phyloP scores from a whole-genome alignment of 2,888 invertebrate species.

The Drosophila fulvimacula region DNA sequence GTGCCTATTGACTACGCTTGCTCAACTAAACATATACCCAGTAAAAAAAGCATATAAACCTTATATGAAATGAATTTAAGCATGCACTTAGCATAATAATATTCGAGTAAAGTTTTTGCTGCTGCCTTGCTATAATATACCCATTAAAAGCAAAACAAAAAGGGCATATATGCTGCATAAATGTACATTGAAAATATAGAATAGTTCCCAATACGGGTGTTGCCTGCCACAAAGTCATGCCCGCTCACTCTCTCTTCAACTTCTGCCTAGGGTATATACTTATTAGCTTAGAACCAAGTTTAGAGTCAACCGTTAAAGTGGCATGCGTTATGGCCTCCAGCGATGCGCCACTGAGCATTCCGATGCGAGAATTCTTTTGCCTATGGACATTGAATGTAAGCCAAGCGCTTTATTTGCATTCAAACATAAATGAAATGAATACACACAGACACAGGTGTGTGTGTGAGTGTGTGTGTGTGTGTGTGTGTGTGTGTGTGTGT shows the following conservation, averaged over 20 bases:
- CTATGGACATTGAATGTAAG: conserved; percentile 31
- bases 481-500: conserved; percentile 7
- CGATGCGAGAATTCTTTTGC: conserved; percentile 28
- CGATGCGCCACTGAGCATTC: conserved; percentile 45
- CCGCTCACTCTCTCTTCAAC: background rate
- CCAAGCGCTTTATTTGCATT: conserved; percentile 41
- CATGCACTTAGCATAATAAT: background rate
- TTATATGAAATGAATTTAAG: too few species aligned
- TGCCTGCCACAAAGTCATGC: background rate
- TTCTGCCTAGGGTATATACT: background rate
- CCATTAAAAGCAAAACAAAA: background rate
- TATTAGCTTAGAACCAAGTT: conserved; percentile 29
- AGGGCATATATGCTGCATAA: too few species aligned
- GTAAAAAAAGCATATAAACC: too few species aligned
- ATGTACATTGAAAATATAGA: too few species aligned
- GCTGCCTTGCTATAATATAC: background rate
- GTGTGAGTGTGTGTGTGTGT: background rate
- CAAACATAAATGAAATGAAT: conserved; percentile 13
- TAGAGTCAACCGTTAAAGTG: conserved; percentile 22
- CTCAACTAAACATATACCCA: too few species aligned
- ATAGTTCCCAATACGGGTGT: background rate
- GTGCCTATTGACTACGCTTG: too few species aligned
- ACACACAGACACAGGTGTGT: background rate
- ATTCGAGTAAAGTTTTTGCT: background rate
- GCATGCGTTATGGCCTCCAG: conserved; percentile 40